Conservation (phyloP, 2,113 vertebrate genomes). For the Numenius arquata region DNA sequence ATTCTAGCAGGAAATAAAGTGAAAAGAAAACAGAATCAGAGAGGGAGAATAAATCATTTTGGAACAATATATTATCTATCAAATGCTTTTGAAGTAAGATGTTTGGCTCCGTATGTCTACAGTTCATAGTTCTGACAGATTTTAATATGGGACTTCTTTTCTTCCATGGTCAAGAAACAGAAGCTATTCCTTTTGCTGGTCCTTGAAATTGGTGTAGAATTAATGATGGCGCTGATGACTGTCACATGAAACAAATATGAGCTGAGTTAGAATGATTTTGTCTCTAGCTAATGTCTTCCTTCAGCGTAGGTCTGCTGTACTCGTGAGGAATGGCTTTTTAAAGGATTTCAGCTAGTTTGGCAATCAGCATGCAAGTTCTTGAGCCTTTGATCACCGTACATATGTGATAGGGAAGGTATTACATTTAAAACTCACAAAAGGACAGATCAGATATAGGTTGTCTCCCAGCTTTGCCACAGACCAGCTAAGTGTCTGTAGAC, state of each 20-base stretch:
- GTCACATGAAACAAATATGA: not conserved
- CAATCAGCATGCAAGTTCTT: not conserved
- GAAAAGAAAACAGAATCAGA: not conserved
- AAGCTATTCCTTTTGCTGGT: not conserved
- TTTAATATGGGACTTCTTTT: not conserved
- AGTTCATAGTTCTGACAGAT: not conserved
- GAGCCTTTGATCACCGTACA: not conserved
- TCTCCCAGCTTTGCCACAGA: not conserved
- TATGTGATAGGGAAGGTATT: not conserved
- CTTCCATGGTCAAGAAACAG: not conserved
- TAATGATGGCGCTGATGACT: not conserved
- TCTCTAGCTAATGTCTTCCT: not conserved
- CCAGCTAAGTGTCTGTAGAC: not conserved
- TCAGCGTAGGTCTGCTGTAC: not conserved
- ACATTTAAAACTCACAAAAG: not conserved
- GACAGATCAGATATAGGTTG: not conserved
- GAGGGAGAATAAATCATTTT: not conserved
- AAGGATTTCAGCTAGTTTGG: not conserved
- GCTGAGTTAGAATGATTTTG: not conserved
- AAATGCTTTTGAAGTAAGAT: not conserved
- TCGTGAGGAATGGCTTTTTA: not conserved
- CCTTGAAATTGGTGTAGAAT: not conserved
- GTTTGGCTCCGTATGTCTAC: not conserved
- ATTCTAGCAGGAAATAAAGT: not conserved
- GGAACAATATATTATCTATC: not conserved